Conservation (phyloP, 1,140 invertebrate genomes). For the Campodea augens region DNA sequence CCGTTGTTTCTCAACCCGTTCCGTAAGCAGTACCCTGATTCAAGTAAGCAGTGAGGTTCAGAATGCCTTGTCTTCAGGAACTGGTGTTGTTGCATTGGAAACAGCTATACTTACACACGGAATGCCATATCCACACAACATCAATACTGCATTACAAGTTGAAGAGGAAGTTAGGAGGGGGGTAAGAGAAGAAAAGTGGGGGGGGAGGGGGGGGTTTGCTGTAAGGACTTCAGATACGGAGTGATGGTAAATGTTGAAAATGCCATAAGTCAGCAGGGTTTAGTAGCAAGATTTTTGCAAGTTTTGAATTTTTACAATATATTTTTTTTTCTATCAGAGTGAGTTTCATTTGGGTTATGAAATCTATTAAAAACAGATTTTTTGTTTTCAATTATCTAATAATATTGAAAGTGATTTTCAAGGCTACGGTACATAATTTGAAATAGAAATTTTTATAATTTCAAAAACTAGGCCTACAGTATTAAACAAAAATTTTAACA, state of each 20-base stretch:
- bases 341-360: too few relatives aligned
- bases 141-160: constrained; percentile 61
- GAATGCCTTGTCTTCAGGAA: constrained; percentile 30
- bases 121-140: constrained; percentile 86
- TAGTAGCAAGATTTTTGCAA: too few relatives aligned
- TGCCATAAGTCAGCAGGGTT: too few relatives aligned
- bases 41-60: constrained; percentile 36
- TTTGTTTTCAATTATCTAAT: too few relatives aligned
- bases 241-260: too few relatives aligned
- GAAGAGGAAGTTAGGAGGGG: constrained; percentile 52
- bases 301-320: background rate
- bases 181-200: constrained; percentile 28
- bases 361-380: too few relatives aligned
- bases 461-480: too few relatives aligned
- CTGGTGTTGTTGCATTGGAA: constrained; percentile 81
- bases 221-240: too few relatives aligned
- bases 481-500: too few relatives aligned
- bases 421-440: too few relatives aligned
- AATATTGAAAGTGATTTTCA: too few relatives aligned
- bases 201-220: background rate
- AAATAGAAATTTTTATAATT: too few relatives aligned
- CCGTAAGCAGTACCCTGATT: background rate
- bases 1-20: background rate
- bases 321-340: background rate
- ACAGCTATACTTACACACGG: constrained; percentile 97